These are phyloP conservation scores for Apogon hyalosoma DNA, from an alignment of 2,797 vertebrate species.

Conservation along the genomic window DNA sequence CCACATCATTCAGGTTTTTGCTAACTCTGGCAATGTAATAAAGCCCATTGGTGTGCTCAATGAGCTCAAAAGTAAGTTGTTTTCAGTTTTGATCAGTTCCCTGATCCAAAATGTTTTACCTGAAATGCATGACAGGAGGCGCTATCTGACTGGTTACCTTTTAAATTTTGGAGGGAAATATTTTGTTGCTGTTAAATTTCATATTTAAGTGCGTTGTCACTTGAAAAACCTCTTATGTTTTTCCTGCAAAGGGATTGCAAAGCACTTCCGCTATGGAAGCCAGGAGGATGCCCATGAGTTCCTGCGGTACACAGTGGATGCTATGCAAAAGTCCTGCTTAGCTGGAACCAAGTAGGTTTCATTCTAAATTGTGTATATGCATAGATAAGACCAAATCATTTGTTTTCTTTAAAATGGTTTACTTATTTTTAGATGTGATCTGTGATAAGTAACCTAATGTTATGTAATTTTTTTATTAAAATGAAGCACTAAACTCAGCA, in stretches of 20 bases:
- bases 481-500: no score
- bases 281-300: constrained; percentile 99
- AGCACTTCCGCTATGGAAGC: constrained; percentile 95
- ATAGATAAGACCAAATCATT: not conserved
- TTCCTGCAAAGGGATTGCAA: constrained; percentile 89
- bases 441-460: not conserved
- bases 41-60: constrained; percentile 95
- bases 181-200: no score
- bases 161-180: constrained; percentile 62
- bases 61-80: constrained; percentile 93
- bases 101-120: constrained; percentile 10
- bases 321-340: constrained; percentile 98
- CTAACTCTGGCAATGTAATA: constrained; percentile 93
- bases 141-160: constrained; percentile 50
- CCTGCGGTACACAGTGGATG: constrained; percentile 95
- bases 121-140: constrained; percentile 34
- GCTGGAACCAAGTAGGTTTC: constrained; percentile 92
- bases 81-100: not conserved
- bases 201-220: not conserved
- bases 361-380: not conserved
- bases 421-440: not conserved
- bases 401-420: not conserved
- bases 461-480: no score
- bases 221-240: not conserved
- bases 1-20: constrained; percentile 93